Evolutionary conservation across 1,140 invertebrate species (phyloP), one percentile per base, ranked within the genome.

Genomic region (Drosophila azteca): DNA sequence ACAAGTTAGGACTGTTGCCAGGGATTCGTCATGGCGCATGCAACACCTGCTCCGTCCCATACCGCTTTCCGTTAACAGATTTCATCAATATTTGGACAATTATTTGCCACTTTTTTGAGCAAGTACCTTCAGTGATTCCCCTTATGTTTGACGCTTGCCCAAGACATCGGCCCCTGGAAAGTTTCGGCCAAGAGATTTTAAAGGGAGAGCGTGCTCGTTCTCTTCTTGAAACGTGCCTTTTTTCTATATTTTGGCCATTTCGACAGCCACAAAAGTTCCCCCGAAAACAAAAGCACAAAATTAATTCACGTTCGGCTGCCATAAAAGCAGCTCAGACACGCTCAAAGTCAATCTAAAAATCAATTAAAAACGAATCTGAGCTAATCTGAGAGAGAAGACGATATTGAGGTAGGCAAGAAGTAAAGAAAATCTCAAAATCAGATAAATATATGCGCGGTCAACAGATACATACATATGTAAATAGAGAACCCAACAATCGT

Each of bases 41-140:
- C 31, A 35, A 35, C 31, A 35, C 31, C 31, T 35, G 31, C 31
- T 9, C 24, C 41, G 55, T 22, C 20, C 20, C 44, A 48, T 44
- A 48, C 54, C 39, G 29, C 46, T 52, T 24, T n/a, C 17, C 39
- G 65, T 58, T 84, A 84, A 67, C 45, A 49, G 15, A 55, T 64
- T 68, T 24, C n/a, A 9, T 50, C 62, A 67, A 84, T 85, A 68
- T 85, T 84, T 85, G 58, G 60, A 49, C 77, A 80, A 77, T 77
- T 80, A 59, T 51, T 84, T 59, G 71, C 48, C 57, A 83, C 51
- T 49, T 74, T 41, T 57, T 35, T 9, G n/a, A 29, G 46, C 31
- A 35, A 52, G 59, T 75, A 63, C 54, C 22, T 39, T 3, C 15
- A 52, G 79, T 83, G 45, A 65, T 66, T 82, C 79, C 79, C 79